phyloP scores from a whole-genome alignment of 2,888 invertebrate species.

The Agrochola litura region DNA sequence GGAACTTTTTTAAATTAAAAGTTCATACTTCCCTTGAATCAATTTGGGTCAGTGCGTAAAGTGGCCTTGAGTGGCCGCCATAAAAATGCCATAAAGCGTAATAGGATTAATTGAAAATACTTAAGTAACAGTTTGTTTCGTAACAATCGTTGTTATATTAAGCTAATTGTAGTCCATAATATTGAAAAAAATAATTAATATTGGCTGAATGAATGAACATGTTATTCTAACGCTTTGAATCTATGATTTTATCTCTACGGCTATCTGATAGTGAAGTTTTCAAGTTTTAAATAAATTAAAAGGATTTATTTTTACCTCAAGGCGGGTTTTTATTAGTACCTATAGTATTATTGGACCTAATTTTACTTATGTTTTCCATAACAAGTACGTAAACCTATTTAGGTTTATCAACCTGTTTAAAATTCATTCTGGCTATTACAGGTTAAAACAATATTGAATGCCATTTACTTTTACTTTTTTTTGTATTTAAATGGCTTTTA shows the following conservation, averaged over 20 bases:
- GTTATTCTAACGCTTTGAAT: background rate
- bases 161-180: background rate
- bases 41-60: constrained; percentile 29
- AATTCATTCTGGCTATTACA: background rate
- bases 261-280: background rate
- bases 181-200: background rate
- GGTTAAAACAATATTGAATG: constrained; percentile 1
- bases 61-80: constrained; percentile 28
- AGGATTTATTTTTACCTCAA: background rate
- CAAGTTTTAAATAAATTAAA: background rate
- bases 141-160: constrained; percentile 3
- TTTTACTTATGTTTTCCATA: background rate
- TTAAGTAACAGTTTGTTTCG: background rate
- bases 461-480: background rate
- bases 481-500: background rate
- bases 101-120: constrained; percentile 40
- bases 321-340: background rate
- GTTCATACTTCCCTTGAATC: constrained; percentile 14
- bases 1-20: background rate
- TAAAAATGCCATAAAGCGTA: constrained; percentile 32
- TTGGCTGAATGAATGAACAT: background rate
- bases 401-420: background rate
- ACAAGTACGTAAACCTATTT: too few species aligned
- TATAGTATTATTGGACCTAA: background rate
- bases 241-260: background rate